Base-by-base conservation (phyloP, 2,888 invertebrate species). In the Leptinotarsa peninsularis region DNA sequence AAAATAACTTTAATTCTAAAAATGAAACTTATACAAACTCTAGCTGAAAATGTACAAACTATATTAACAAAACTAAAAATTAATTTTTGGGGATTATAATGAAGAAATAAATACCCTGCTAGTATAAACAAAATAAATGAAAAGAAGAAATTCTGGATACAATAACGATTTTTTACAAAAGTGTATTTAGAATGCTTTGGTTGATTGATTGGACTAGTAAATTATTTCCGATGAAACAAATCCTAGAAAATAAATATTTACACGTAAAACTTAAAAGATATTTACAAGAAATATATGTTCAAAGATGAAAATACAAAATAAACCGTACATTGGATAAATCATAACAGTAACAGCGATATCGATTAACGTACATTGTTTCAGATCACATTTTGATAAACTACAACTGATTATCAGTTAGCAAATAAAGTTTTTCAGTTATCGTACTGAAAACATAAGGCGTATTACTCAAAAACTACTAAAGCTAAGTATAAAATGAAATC, bases 141-240 rank as follows among this genome's bases (percentile, higher is more conserved):
- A 78, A 79, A 78, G 73, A 76, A 78, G 75, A 75, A 68, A 72
- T 74, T 50, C 73, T 77, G 76, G 76, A 81, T 74, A 81, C 78
- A 78, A 73, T 76, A 80, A 76, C 73, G 71, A 81, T 74, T 76
- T 77, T 80, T 79, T 80, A 80, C 79, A 81, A 79, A 81, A 80
- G 77, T 71, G 43, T 73, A 76, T 72, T 76, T 76, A 79, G 77
- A 81, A 83, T 80, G 88, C 88, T 88, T 88, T 88, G 88, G 88
- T 87, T 88, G 86, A 84, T 87, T 82, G 83, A 84, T 85, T 86
- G 85, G 88, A 88, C 88, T 89, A 89, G 88, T 86, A 84, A 83
- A 82, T 82, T 81, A 81, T 79, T 78, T 79, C 76, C 69, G 72
- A 81, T 76, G 77, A 81, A 80, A 80, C 80, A 83, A 81, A 78